Percentiles rank a stretch among this genome's conserved stretches.
phyloP scores from a whole-genome alignment of 2,797 vertebrate genomes.

The Lerista edwardsae region DNA sequence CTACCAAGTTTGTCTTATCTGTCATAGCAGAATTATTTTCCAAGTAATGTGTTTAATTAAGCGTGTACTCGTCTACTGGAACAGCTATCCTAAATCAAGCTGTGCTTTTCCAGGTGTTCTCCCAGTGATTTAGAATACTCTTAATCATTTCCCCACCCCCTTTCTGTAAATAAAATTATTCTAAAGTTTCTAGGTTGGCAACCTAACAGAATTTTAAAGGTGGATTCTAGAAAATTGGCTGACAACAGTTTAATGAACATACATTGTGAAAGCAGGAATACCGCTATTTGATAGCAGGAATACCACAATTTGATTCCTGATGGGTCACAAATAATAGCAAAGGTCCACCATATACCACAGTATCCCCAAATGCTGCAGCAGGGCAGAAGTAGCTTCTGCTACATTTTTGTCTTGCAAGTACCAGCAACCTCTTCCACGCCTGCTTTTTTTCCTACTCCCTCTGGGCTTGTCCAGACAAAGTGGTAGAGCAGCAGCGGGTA shows the following conservation, averaged over 20 bases:
- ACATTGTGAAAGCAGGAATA: not conserved
- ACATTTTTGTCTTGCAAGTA: too few relatives aligned
- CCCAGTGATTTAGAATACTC: slow-evolving; percentile 34
- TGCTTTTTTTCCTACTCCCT: too few relatives aligned
- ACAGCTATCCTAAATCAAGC: slow-evolving; percentile 54
- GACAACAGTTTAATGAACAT: not conserved
- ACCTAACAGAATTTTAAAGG: not conserved
- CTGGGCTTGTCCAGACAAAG: too few relatives aligned
- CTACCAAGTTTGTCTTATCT: slow-evolving; percentile 40
- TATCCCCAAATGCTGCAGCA: too few relatives aligned
- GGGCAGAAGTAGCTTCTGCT: too few relatives aligned
- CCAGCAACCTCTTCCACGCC: too few relatives aligned
- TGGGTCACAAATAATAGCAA: too few relatives aligned
- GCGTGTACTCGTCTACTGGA: slow-evolving; percentile 14
- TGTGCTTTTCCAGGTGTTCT: slow-evolving; percentile 51
- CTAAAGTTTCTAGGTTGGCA: not conserved
- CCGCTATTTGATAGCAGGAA: not conserved
- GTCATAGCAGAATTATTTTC: slow-evolving; percentile 39
- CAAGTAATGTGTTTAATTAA: slow-evolving; percentile 53
- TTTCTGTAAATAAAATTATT: fast-evolving
- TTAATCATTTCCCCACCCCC: not conserved
- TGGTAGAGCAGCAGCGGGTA: too few relatives aligned
- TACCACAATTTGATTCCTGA: not conserved
- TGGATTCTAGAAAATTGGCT: not conserved
- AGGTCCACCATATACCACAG: too few relatives aligned